These are phyloP conservation scores for Ganaspis sp. DNA, from an alignment of 1,140 invertebrate genomes.

Conservation along the genomic window DNA sequence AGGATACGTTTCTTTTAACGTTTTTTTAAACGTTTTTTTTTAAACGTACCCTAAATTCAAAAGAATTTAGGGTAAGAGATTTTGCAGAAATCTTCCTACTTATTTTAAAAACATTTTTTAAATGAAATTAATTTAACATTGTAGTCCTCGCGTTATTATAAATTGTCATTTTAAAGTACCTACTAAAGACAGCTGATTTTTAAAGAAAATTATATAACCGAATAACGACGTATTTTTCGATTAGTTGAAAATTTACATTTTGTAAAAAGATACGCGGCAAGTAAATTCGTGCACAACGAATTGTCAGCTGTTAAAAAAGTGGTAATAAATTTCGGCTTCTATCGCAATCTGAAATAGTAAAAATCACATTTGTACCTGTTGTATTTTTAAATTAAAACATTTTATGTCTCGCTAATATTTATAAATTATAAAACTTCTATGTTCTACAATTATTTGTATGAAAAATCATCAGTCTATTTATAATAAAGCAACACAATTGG, in stretches of 20 bases:
- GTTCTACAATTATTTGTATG: no score
- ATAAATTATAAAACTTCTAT: neutral
- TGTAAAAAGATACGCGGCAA: no score
- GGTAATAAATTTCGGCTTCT: neutral
- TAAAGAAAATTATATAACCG: no score
- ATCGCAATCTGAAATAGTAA: neutral
- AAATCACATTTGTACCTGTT: slow-evolving; percentile 24
- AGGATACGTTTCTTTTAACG: no score
- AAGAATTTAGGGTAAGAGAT: neutral
- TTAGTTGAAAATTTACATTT: neutral
- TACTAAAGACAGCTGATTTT: no score
- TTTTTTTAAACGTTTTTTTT: no score
- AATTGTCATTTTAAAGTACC: neutral
- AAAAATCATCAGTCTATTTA: neutral
- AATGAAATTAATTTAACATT: neutral
- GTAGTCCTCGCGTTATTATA: neutral
- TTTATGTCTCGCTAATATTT: neutral
- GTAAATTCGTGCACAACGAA: no score
- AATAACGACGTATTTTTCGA: neutral
- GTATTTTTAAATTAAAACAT: neutral
- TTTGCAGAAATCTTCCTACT: neutral
- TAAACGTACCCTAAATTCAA: no score
- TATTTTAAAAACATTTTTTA: neutral
- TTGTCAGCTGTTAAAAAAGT: neutral
- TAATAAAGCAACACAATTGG: neutral